Conservation (phyloP, 2,113 vertebrate species). For the Girardinichthys multiradiatus region DNA sequence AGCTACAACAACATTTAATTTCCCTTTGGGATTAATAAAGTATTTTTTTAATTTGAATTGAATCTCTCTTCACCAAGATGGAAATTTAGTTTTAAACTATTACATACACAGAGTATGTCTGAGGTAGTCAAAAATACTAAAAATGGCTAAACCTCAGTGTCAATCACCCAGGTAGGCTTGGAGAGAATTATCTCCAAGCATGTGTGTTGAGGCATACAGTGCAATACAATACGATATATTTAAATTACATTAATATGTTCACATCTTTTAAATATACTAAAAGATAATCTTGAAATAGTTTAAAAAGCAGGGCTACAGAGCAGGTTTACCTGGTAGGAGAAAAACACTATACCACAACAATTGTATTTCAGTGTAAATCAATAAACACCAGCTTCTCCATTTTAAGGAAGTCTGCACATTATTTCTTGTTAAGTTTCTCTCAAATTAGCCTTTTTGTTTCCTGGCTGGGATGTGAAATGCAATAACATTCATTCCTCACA, state of each 20-base stretch:
- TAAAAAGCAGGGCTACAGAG: neutral
- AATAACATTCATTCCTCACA: constrained; percentile 38
- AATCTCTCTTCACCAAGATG: too few relatives aligned
- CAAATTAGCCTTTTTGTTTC: constrained; percentile 33
- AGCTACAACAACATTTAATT: too few relatives aligned
- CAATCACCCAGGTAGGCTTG: neutral
- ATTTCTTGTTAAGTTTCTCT: constrained; percentile 32
- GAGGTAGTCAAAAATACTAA: neutral
- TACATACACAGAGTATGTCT: neutral
- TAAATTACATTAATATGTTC: neutral
- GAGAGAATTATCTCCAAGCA: too few relatives aligned
- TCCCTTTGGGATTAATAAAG: too few relatives aligned
- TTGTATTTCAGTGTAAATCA: constrained; percentile 14
- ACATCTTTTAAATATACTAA: neutral
- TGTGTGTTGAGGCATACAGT: neutral
- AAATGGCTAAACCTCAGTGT: neutral
- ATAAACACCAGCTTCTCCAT: constrained; percentile 25
- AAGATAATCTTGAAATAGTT: neutral
- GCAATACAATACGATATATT: neutral
- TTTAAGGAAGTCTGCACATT: constrained; percentile 22
- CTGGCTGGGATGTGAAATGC: constrained; percentile 28
- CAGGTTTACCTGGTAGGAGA: neutral
- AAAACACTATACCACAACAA: constrained; percentile 2
- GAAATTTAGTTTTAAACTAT: too few relatives aligned
- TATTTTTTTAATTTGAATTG: too few relatives aligned